Base-by-base conservation (phyloP, 2,797 vertebrate genomes). In the Sebastes reedi region DNA sequence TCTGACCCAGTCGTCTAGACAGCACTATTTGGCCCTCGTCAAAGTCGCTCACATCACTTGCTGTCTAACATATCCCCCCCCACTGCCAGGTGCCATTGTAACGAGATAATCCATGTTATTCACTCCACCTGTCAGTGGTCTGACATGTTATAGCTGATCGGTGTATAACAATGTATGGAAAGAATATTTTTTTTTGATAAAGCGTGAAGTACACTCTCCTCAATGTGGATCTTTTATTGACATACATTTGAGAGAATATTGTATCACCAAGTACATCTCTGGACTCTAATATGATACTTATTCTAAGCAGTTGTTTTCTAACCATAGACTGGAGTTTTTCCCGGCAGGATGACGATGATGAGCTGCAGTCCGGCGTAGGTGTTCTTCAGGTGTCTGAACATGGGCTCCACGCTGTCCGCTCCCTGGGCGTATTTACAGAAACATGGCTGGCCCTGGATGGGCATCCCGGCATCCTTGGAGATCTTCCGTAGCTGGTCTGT, bases 341-440 rank as follows among this genome's bases (percentile, higher is more conserved):
- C 98, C 0, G 98, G 98, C 67, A 99, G 95, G 30, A 99, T 99
- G 93, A 99, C 98, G 60, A 99, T 98, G 65, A 99, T 99, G 83
- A 99, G 97, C 94, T 99, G 98, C 88, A 99, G 96, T 22, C 98
- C 98, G 18, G 99, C 96, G 1, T 99, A 99, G 18, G 98, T 98
- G 95, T 99, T 96, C 93, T 99, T 99, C 87, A 99, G 93, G 88
- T 99, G 98, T 89, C 98, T 97, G 93, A 99, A 99, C 98, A 99
- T 99, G 87, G 98, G 98, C 94, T 99, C 98, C 95, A 99, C 98
- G 0, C 98, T 99, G 95, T 99, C 98, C 0, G 98, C 98, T 18
- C 98, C 98, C 94, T 99, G 98, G 25, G 98, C 98, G 0, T 99
- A 99, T 85, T 99, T 99, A 93, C 98, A 99, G 94, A 99, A 99